Evolutionary conservation across 2,113 vertebrate genomes (phyloP), one percentile per base, ranked within the genome.

Genomic region (Microtus pennsylvanicus): DNA sequence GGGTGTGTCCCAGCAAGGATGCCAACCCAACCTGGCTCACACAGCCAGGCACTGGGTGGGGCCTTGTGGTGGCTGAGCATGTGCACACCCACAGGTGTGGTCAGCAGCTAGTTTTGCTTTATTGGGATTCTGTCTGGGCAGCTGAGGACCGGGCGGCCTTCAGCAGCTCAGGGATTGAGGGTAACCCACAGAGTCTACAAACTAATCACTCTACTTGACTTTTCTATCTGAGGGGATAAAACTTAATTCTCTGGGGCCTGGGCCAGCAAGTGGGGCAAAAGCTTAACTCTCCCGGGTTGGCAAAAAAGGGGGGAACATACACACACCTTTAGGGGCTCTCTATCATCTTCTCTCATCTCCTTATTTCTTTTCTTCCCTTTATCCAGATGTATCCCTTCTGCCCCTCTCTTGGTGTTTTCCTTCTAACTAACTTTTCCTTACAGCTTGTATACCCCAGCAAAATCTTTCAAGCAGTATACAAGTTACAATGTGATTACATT

Each of bases 21-120:
- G 19, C 58, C 58, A 58, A 58, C 58, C 19, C 6, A 58, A 7
- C 4, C 9, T 47, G 76, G 35, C 7, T 21, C 69, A 9, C 74
- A 69, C 38, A 45, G 17, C 50, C 55, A 7, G 5, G 69, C 3
- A 3, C 45, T 0, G 0, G 85, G 88, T 6, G 0, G 4, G 26
- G n/a, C 16, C 55, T n/a, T 30, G 0, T 5, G 55, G 14, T 12
- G 1, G 26, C 35, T 1, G 33, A n/a, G 67, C 24, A 11, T 3
- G 11, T 3, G 21, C 61, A 81, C 85, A 24, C 38, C 17, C 55
- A 26, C 10, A 42, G 3, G 17, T 1, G 1, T 16, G 26, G 35
- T 17, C 35, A 28, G n/a, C 17, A 8, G 50, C 35, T 10, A 63
- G 19, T 67, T 26, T 24, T 17, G 6, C 47, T 26, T 24, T 45